Conservation (phyloP, 2,797 vertebrate genomes). For the Poeciliopsis paucimaculata region DNA sequence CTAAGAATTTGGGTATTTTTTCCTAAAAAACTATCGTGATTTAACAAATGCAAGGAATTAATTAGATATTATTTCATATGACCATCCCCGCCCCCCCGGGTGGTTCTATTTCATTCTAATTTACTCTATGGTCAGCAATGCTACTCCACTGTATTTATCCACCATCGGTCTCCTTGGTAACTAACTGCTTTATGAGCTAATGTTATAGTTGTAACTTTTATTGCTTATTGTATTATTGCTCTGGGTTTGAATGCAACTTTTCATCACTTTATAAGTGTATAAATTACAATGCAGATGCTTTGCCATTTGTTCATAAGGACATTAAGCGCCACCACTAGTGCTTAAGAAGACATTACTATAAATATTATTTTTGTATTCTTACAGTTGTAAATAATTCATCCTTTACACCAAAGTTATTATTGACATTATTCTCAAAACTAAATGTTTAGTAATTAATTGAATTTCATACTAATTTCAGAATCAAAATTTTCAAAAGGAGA, state of each 20-base stretch:
- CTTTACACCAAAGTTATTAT: neutral
- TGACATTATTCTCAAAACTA: neutral
- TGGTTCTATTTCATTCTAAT: neutral
- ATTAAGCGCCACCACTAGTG: neutral
- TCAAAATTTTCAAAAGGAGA: neutral
- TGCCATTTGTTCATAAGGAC: neutral
- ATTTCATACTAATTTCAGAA: neutral
- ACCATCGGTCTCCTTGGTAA: neutral
- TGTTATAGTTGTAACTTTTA: neutral
- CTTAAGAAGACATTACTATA: neutral
- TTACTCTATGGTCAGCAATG: neutral
- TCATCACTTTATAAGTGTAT: neutral
- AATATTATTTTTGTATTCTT: neutral
- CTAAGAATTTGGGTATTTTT: neutral
- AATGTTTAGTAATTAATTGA: neutral
- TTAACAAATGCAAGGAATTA: neutral
- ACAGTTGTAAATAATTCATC: neutral
- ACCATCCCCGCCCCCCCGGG: neutral
- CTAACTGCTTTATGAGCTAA: neutral
- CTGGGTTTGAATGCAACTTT: neutral
- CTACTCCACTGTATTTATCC: neutral
- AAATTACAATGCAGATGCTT: neutral
- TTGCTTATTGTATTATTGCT: neutral
- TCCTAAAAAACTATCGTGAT: neutral
- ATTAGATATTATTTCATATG: neutral